These are phyloP conservation scores for Epinephelus lanceolatus DNA, from an alignment of 2,113 vertebrate species.

Conservation along the genomic window DNA sequence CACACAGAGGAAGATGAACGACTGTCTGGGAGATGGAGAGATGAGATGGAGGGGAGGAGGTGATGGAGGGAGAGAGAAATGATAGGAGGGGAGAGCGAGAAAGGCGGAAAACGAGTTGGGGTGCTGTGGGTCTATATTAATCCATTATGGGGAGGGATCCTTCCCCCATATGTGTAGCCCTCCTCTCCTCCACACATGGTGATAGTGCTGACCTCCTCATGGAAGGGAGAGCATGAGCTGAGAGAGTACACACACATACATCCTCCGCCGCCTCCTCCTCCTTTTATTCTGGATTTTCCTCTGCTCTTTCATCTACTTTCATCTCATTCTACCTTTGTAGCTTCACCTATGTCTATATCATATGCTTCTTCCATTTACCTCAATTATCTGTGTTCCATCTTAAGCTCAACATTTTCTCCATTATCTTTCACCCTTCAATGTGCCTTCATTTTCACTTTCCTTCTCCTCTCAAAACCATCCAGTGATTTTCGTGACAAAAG, in stretches of 20 bases:
- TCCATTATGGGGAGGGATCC: slow-evolving; percentile 62
- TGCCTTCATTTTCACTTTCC: background rate
- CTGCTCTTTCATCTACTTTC: slow-evolving; percentile 4
- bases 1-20: slow-evolving; percentile 77
- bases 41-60: slow-evolving; percentile 51
- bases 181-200: slow-evolving; percentile 34
- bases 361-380: slow-evolving; percentile 1
- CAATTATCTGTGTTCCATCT: slow-evolving; percentile 19
- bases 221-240: slow-evolving; percentile 21
- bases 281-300: slow-evolving; percentile 2
- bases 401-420: background rate
- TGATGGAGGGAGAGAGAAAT: slow-evolving; percentile 43
- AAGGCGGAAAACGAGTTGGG: slow-evolving; percentile 4
- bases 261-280: background rate
- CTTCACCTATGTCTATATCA: background rate
- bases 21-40: slow-evolving; percentile 77
- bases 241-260: background rate
- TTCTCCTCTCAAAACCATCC: background rate
- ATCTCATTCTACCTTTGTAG: background rate
- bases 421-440: background rate
- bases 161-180: slow-evolving; percentile 38
- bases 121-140: slow-evolving; percentile 56
- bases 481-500: background rate
- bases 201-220: slow-evolving; percentile 60
- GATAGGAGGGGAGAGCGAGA: slow-evolving; percentile 12